Evolutionary conservation across 1,140 invertebrate genomes (phyloP), one percentile per base, ranked within the genome.

Genomic region (Papilio aristodemus): DNA sequence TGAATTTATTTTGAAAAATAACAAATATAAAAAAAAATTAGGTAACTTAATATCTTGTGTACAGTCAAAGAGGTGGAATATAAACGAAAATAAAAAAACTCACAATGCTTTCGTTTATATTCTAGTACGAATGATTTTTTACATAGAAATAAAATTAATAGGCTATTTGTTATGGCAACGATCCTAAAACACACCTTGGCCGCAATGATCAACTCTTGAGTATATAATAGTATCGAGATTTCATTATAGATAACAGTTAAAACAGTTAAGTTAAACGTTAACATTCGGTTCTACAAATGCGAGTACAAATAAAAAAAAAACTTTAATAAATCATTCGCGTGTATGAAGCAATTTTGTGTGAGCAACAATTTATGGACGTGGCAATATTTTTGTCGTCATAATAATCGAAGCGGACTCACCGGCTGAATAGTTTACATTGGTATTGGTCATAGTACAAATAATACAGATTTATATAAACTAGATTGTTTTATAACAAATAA

Each of bases 321-420:
- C n/a, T 37, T 50, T 50, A 46, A 66, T 66, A 66, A 66, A 66
- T 66, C 63, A 66, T 50, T 50, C 41, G 63, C 39, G 63, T 64
- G 60, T 64, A 64, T 66, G 43, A 66, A 66, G 63, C 63, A 66
- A 66, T 38, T 66, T 50, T 17, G 41, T 66, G 63, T 50, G 22
- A 46, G 22, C 22, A 50, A 50, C 41, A 50, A 66, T 66, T 66
- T 66, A 66, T 66, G 63, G 41, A 66, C 43, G 43, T 50, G 41
- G 63, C 63, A 66, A 66, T 66, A 66, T 66, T 66, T 66, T 66
- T 66, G 63, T 66, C 63, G 43, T 41, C 41, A 8, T 66, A 36
- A 66, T 66, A 66, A 66, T 66, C 63, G 63, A 66, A 66, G 41
- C 63, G 63, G 63, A 43, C 63, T n/a, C 43, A 66, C 62, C 14